Evolutionary conservation across 2,113 vertebrate species (phyloP).

Genomic region (Serinus canaria): DNA sequence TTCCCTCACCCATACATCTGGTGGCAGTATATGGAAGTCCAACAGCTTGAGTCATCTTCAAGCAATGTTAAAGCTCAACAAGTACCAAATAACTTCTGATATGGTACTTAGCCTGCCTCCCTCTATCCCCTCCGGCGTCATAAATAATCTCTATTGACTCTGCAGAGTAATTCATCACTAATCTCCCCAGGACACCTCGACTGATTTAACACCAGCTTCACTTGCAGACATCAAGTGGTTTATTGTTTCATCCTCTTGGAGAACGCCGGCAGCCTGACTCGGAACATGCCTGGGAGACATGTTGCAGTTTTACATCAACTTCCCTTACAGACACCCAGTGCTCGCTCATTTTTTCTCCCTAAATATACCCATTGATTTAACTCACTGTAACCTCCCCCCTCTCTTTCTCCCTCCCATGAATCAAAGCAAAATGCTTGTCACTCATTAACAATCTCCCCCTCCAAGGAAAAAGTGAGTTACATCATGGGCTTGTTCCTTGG

Average conservation of each 20-base stretch:
- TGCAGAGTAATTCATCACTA: slow-evolving; percentile 50
- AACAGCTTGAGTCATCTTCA: slow-evolving; percentile 52
- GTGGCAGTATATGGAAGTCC: slow-evolving; percentile 3
- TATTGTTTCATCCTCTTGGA: slow-evolving; percentile 46
- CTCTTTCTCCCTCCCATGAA: not conserved
- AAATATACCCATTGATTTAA: slow-evolving; percentile 52
- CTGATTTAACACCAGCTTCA: slow-evolving; percentile 66
- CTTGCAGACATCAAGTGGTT: slow-evolving; percentile 58
- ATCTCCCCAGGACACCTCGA: slow-evolving; percentile 55
- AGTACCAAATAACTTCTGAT: slow-evolving; percentile 61
- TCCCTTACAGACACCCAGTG: not conserved
- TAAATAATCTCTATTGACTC: slow-evolving; percentile 69
- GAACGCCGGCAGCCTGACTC: not conserved
- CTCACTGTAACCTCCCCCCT: not conserved
- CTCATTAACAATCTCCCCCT: not conserved
- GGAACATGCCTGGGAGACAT: slow-evolving; percentile 45
- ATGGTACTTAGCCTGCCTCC: slow-evolving; percentile 42
- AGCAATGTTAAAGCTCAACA: slow-evolving; percentile 41
- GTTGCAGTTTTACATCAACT: slow-evolving; percentile 28
- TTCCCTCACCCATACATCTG: not conserved
- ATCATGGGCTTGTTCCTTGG: not conserved
- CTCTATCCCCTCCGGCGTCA: slow-evolving; percentile 28
- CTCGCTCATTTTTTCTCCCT: not conserved
- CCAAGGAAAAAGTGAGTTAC: not conserved
- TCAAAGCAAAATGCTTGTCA: not conserved